Evolutionary conservation across 2,797 vertebrate species (phyloP), one percentile per base, ranked within the genome.

Genomic region (Urophycis tenuis): DNA sequence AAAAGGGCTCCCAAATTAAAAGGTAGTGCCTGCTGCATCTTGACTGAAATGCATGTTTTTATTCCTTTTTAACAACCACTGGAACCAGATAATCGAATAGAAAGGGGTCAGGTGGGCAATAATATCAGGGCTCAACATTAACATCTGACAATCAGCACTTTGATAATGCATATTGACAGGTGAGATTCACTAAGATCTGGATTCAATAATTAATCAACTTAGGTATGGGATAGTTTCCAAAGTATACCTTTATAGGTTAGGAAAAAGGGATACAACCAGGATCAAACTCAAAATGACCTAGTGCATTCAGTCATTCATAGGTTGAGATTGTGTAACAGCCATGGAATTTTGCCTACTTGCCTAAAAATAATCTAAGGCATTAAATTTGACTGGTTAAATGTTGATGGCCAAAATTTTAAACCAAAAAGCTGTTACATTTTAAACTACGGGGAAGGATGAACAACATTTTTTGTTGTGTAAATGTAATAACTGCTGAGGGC

Each of bases 101-200:
- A 60, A n/a, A 67, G 73, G 73, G 29, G 14, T 12, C 35, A 41
- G n/a, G n/a, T 11, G 29, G 30, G 25, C 30, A 60, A 22, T 5
- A 75, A 81, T 82, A 82, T 87, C 84, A 86, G 39, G 80, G 81
- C 85, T 90, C 85, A 83, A 87, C 86, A 89, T 88, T 88, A 88
- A 89, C 74, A 72, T 76, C 77, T 11, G 0, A 67, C 36, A 79
- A 69, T 76, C 17, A 41, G 19, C 60, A 25, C 60, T 67, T 29
- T 67, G 53, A 11, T 29, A 67, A 29, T 3, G 29, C 29, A 29
- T 67, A n/a, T 67, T 29, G 53, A 3, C 53, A 64, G 29, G 60
- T 67, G 29, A 67, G 60, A 67, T 67, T n/a, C 60, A 67, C 29
- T 67, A 67, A 67, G 60, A 29, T 67, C 25, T 29, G 60, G 29